Evolutionary conservation across 2,888 invertebrate species (phyloP).

Genomic region (Eurytoma californica): DNA sequence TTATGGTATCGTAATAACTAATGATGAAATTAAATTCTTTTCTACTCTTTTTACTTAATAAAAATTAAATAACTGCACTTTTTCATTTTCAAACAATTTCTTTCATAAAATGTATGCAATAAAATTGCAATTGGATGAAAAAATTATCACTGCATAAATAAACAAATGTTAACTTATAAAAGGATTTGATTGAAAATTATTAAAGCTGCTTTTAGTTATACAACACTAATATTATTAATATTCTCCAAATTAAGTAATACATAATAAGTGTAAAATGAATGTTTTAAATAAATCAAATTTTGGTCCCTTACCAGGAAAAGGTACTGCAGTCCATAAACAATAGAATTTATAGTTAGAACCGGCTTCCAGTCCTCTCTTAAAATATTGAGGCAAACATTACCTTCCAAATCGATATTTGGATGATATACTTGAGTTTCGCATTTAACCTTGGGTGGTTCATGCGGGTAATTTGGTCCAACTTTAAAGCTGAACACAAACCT

Average conservation of each 20-base stretch:
- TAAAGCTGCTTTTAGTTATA: background rate
- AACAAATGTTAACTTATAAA: no score
- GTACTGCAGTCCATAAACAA: conserved; percentile 98
- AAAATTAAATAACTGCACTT: no score
- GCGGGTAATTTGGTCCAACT: conserved; percentile 98
- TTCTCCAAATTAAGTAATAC: background rate
- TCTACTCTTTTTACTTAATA: no score
- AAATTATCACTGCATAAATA: no score
- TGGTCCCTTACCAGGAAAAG: conserved; percentile 89
- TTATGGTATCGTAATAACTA: no score
- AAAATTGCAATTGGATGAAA: no score
- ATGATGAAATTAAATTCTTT: no score
- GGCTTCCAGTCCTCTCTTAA: conserved; percentile 99
- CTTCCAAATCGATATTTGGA: conserved; percentile 98
- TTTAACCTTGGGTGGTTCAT: conserved; percentile 98
- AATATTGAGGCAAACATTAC: conserved; percentile 98
- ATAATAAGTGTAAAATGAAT: conserved; percentile 8
- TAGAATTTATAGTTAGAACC: conserved; percentile 96
- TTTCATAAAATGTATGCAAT: no score
- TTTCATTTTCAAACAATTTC: no score
- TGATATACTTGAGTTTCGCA: conserved; percentile 98
- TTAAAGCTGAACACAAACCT: conserved; percentile 97
- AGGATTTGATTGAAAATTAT: background rate
- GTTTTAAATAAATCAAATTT: background rate
- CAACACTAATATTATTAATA: background rate